Evolutionary conservation across 2,888 invertebrate species (phyloP).

Genomic region (Rhaphigaster nebulosa): DNA sequence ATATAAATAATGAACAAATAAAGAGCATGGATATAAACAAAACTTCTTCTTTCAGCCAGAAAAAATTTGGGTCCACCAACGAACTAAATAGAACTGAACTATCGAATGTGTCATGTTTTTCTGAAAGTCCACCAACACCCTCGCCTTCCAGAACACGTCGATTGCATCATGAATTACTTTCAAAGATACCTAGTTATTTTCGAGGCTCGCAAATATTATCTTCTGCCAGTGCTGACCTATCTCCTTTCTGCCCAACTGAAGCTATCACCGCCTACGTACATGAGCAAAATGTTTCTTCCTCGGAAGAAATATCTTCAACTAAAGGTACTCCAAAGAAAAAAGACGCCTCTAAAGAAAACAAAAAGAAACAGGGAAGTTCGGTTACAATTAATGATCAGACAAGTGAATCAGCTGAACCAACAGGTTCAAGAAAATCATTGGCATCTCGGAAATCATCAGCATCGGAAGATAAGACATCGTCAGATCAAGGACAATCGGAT

Average conservation of each 20-base stretch:
- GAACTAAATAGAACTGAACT: background rate
- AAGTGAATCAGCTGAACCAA: background rate
- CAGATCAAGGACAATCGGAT: background rate
- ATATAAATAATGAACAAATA: too few species aligned
- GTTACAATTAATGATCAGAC: background rate
- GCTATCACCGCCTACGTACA: background rate
- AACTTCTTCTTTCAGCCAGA: background rate
- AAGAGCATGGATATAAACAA: background rate
- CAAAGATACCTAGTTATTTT: background rate
- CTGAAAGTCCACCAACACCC: background rate
- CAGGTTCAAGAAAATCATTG: background rate
- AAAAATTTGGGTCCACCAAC: background rate
- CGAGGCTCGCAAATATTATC: background rate
- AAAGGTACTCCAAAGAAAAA: constrained; percentile 8
- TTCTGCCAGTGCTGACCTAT: background rate
- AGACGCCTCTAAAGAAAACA: background rate
- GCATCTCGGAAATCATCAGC: too few species aligned
- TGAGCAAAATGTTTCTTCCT: background rate
- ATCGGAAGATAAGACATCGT: background rate
- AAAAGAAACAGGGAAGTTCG: background rate
- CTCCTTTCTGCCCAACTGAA: background rate
- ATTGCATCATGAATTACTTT: background rate
- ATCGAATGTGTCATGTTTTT: background rate
- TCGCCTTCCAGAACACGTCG: background rate
- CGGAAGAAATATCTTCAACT: background rate